Evolutionary conservation across 1,140 invertebrate species (phyloP).

Genomic region (Temnothorax nylanderi): DNA sequence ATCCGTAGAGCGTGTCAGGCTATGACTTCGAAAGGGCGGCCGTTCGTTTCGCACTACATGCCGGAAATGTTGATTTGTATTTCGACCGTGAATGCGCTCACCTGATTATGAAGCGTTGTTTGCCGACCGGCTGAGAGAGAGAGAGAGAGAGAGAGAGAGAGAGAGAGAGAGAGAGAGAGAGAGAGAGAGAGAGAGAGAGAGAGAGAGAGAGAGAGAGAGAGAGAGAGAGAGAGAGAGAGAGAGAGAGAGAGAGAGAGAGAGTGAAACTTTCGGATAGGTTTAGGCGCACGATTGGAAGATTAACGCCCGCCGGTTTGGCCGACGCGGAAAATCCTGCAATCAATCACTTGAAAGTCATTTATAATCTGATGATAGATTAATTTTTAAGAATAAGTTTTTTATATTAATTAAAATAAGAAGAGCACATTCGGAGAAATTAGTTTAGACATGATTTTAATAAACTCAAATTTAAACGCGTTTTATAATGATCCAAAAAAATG

Average conservation of each 20-base stretch:
- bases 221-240: too few species aligned
- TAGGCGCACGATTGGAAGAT: constrained; percentile 38
- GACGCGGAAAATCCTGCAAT: constrained; percentile 31
- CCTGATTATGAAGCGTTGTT: constrained; percentile 40
- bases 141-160: too few species aligned
- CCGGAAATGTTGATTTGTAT: constrained; percentile 23
- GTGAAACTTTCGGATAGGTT: constrained; percentile 1
- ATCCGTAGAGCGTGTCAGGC: neutral
- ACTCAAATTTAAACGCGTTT: neutral
- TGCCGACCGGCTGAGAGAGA: neutral
- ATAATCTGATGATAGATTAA: constrained; percentile 11
- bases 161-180: too few species aligned
- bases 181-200: too few species aligned
- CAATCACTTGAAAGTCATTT: constrained; percentile 15
- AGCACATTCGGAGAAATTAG: neutral
- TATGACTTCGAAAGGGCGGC: neutral
- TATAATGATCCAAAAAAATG: neutral
- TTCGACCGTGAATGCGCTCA: constrained; percentile 16
- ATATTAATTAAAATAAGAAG: neutral
- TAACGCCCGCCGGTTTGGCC: neutral
- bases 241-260: too few species aligned
- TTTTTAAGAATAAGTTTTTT: neutral
- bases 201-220: too few species aligned
- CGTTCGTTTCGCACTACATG: neutral
- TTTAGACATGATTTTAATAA: neutral